These are phyloP conservation scores for Geotrupes spiniger DNA, from an alignment of 2,888 invertebrate genomes.

Conservation along the genomic window DNA sequence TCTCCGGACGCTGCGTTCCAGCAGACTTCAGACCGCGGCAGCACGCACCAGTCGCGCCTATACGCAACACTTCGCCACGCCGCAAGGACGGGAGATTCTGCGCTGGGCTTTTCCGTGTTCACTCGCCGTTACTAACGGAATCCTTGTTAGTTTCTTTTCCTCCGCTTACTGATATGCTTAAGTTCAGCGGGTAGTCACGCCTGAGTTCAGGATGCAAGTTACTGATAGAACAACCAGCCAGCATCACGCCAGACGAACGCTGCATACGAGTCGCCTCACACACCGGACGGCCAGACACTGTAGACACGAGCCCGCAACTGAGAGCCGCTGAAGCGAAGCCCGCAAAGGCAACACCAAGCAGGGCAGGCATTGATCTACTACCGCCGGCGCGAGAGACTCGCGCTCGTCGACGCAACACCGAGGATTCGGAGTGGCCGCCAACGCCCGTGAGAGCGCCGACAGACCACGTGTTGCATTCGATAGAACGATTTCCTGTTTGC, in stretches of 20 bases:
- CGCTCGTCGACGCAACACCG: not conserved
- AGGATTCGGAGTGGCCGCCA: slow-evolving; percentile 48
- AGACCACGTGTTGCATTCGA: not conserved
- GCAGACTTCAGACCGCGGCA: slow-evolving; percentile 2
- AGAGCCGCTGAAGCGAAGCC: slow-evolving; percentile 53
- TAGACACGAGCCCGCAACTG: slow-evolving; percentile 38
- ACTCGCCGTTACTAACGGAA: too few relatives aligned
- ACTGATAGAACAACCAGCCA: too few relatives aligned
- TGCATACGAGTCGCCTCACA: too few relatives aligned
- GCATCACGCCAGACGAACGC: slow-evolving; percentile 59
- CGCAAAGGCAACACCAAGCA: slow-evolving; percentile 56
- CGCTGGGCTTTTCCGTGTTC: slow-evolving; percentile 56
- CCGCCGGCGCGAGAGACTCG: not conserved
- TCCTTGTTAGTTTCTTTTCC: slow-evolving; percentile 64
- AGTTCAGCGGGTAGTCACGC: slow-evolving; percentile 25
- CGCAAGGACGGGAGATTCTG: slow-evolving; percentile 44
- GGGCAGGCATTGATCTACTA: slow-evolving; percentile 39
- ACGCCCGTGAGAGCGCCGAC: slow-evolving; percentile 1
- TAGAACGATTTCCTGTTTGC: not conserved
- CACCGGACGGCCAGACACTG: slow-evolving; percentile 59
- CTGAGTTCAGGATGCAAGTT: slow-evolving; percentile 32
- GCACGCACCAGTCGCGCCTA: slow-evolving; percentile 1
- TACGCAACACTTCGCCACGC: slow-evolving; percentile 50
- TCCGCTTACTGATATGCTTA: slow-evolving; percentile 60
- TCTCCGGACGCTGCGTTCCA: not conserved